Percentiles rank a stretch among this genome's conserved stretches.
phyloP scores from a whole-genome alignment of 1,140 invertebrate species.

The Lamellibrachia luymesi region DNA sequence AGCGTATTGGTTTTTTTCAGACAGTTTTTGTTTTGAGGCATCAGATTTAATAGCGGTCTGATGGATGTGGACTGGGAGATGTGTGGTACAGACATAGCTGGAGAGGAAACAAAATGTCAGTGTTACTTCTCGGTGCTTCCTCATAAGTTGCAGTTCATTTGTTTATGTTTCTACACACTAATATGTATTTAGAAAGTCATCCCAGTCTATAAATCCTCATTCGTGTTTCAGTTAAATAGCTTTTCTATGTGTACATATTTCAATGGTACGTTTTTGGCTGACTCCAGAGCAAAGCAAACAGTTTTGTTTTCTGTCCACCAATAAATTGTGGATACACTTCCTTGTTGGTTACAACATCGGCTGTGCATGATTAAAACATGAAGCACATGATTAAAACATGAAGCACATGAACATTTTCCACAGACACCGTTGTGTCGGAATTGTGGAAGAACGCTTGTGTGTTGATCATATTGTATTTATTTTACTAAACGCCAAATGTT shows the following conservation, averaged over 20 bases:
- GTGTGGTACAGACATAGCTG: too few relatives aligned
- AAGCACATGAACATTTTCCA: neutral
- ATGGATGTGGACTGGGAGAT: too few relatives aligned
- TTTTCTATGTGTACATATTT: neutral
- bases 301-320: too few relatives aligned
- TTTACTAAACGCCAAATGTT: conserved; percentile 1
- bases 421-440: neutral
- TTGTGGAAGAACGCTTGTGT: neutral
- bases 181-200: neutral
- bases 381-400: too few relatives aligned
- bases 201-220: neutral
- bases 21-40: neutral
- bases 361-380: too few relatives aligned
- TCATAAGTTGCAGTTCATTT: neutral
- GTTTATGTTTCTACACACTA: neutral
- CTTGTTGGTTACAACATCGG: too few relatives aligned
- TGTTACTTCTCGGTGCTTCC: too few relatives aligned
- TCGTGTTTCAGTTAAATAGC: neutral
- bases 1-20: neutral
- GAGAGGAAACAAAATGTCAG: too few relatives aligned
- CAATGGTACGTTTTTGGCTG: neutral
- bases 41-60: neutral
- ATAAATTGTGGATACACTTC: too few relatives aligned
- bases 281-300: neutral
- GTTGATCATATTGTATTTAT: neutral